phyloP scores from a whole-genome alignment of 2,113 vertebrate genomes.

The Ophthalmolycus amberensis region DNA sequence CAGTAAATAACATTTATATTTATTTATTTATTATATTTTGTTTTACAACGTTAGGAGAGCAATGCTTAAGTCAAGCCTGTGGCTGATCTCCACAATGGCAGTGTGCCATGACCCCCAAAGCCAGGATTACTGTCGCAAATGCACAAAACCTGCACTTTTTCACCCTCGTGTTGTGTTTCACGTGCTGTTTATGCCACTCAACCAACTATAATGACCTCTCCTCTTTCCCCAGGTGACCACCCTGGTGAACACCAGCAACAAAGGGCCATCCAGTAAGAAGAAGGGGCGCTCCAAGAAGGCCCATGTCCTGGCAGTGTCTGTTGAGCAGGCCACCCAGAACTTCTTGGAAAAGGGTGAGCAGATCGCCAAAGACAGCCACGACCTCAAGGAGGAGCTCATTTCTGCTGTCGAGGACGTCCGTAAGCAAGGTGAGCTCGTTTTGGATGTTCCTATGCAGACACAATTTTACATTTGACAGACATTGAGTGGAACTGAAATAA shows the following conservation, averaged over 20 bases:
- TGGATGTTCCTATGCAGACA: not conserved
- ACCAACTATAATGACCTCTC: not conserved
- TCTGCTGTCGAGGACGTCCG: constrained; percentile 96
- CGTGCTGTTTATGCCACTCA: not conserved
- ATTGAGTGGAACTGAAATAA: constrained; percentile 1
- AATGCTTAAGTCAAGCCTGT: not conserved
- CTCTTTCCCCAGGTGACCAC: constrained; percentile 90
- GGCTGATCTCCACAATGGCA: not conserved
- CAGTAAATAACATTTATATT: too few species aligned
- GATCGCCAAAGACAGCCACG: constrained; percentile 98
- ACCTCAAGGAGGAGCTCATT: constrained; percentile 95
- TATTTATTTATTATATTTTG: too few species aligned
- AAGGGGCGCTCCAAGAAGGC: constrained; percentile 99
- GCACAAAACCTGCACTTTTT: not conserved
- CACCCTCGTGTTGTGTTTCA: not conserved
- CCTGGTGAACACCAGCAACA: constrained; percentile 97
- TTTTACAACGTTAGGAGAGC: too few species aligned
- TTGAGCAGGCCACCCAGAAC: constrained; percentile 98
- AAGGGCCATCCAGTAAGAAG: constrained; percentile 97
- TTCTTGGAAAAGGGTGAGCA: constrained; percentile 98
- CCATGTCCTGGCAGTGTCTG: constrained; percentile 96
- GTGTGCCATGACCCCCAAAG: not conserved
- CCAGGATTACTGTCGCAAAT: not conserved
- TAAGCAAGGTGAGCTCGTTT: constrained; percentile 90
- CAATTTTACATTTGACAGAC: not conserved